phyloP scores from a whole-genome alignment of 2,797 vertebrate genomes.

The Podarcis siculus region DNA sequence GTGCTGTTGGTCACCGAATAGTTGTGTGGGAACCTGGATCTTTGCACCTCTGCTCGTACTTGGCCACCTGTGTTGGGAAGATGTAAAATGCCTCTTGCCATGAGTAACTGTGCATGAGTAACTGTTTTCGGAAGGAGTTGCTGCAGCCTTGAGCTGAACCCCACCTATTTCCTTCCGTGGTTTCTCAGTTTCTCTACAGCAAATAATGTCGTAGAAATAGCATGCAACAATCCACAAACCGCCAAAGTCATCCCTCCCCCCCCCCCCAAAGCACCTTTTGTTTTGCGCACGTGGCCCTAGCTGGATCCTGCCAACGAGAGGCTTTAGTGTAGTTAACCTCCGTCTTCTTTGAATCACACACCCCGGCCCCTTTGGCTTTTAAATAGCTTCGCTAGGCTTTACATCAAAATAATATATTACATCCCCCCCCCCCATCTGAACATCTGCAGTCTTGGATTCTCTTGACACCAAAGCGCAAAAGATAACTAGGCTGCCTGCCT shows the following conservation, averaged over 20 bases:
- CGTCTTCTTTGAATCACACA: not conserved
- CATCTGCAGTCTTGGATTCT: not conserved
- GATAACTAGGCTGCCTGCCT: not conserved
- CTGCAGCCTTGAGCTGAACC: constrained; percentile 10
- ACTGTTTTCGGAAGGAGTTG: constrained; percentile 1
- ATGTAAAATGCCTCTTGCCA: not conserved
- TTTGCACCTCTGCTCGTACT: not conserved
- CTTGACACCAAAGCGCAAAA: not conserved
- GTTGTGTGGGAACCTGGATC: not conserved
- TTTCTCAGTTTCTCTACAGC: constrained; percentile 11
- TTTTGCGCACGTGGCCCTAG: not conserved
- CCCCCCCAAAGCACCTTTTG: too few species aligned
- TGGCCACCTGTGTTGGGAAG: not conserved
- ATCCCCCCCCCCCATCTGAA: not conserved
- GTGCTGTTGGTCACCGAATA: too few species aligned
- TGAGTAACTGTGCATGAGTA: not conserved
- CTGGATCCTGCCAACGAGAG: not conserved
- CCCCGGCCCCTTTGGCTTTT: not conserved
- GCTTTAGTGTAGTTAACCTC: not conserved
- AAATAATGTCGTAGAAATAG: constrained; percentile 23
- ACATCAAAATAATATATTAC: too few species aligned
- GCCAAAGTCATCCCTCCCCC: not conserved
- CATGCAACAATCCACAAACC: not conserved
- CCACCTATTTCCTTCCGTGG: constrained; percentile 33
- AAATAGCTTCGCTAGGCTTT: not conserved